Conservation (phyloP, 92 coral and sea anemone genomes). For the Zoanthus gigantus region DNA sequence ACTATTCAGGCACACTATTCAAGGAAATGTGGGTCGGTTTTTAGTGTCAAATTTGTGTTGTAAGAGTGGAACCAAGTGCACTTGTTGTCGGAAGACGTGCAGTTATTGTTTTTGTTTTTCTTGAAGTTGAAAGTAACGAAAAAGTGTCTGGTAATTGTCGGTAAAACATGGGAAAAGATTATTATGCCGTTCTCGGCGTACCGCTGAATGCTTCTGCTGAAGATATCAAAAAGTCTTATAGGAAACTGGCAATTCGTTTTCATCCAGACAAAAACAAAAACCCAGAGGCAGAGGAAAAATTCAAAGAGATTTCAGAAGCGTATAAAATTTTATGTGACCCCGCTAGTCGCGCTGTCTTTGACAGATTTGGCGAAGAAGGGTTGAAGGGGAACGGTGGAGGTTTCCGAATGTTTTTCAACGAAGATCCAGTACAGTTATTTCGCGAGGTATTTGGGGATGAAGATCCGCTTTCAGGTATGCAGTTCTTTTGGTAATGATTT, state of each 20-base stretch:
- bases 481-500: neutral
- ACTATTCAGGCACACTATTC: neutral
- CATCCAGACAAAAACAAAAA: slow-evolving; percentile 98
- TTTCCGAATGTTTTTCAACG: slow-evolving; percentile 66
- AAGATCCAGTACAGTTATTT: slow-evolving; percentile 86
- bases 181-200: slow-evolving; percentile 93
- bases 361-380: slow-evolving; percentile 96
- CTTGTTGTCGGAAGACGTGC: neutral
- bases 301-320: slow-evolving; percentile 95
- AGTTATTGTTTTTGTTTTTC: neutral
- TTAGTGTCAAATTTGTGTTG: slow-evolving; percentile 3
- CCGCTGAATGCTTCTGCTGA: slow-evolving; percentile 91
- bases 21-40: slow-evolving; percentile 16
- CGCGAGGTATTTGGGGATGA: slow-evolving; percentile 92
- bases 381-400: slow-evolving; percentile 66
- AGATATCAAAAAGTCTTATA: slow-evolving; percentile 94
- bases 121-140: slow-evolving; percentile 6
- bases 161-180: slow-evolving; percentile 88
- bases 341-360: slow-evolving; percentile 80
- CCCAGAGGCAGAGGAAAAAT: slow-evolving; percentile 88
- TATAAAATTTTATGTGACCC: slow-evolving; percentile 92
- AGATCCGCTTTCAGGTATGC: slow-evolving; percentile 75
- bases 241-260: slow-evolving; percentile 88
- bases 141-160: slow-evolving; percentile 5
- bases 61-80: neutral